Base-by-base conservation (phyloP, 2,113 vertebrate species). In the Pagrus major region DNA sequence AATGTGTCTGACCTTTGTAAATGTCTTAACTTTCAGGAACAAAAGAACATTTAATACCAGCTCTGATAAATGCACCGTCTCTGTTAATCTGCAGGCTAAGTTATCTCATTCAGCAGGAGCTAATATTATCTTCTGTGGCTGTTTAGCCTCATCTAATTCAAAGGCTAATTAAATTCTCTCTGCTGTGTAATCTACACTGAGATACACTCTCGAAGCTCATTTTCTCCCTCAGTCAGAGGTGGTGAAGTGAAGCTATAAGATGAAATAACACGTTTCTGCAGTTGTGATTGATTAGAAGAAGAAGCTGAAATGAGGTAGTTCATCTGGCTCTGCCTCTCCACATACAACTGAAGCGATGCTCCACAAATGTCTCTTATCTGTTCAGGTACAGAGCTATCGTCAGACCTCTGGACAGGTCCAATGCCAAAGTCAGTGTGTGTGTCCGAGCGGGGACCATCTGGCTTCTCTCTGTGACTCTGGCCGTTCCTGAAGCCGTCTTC, bases 361-460 rank as follows among this genome's bases (percentile, higher is more conserved):
- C 9, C 4, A 46, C 8, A 54, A 21, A 21, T 14, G 2, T 44
- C n/a, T 51, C 33, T 18, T 54, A 15, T 59, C 21, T 4, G 2
- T 69, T 31, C 46, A 99, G 98, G 92, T 99, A 98, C 89, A 99
- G 95, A 94, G 98, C 97, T 10, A 98, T 99, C 4, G 97, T 99
- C 55, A 96, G 93, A 67, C 98, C 98, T 0, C 95, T 99, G 96
- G 97, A 99, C 71, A 92, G 91, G 11, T 96, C 97, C 46, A 86
- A 76, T 0, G 65, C 85, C 21, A 91, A 96, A 33, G 89, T 95
- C 85, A 96, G 95, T 86, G 95, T 97, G 68, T 95, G 95, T 81
- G 59, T 97, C 61, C 96, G 95, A 88, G 97, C 94, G 0, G 95
- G 91, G 25, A 61, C 94, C 14, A 99, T 99, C 92, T 99, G 98